Conservation (phyloP, 2,113 vertebrate species). For the Peromyscus maniculatus region DNA sequence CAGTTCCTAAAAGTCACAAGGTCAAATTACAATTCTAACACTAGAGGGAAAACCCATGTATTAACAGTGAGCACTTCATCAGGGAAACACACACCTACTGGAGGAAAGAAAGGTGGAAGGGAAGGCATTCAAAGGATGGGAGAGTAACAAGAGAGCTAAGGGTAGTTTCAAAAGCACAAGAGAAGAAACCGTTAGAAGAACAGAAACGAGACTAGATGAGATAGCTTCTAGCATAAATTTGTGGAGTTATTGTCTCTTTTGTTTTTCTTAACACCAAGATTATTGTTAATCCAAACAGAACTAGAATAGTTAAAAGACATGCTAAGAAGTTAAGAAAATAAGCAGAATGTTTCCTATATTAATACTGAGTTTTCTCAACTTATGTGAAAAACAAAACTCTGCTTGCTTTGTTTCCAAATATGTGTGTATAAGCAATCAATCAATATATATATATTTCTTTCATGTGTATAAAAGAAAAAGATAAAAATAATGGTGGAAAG, state of each 20-base stretch:
- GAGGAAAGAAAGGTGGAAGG: background rate
- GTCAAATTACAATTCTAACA: conserved; percentile 54
- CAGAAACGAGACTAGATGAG: background rate
- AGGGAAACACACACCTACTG: background rate
- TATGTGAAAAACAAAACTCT: conserved; percentile 65
- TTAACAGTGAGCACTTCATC: background rate
- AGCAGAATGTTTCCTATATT: conserved; percentile 57
- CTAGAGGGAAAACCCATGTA: background rate
- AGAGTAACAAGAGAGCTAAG: conserved; percentile 41
- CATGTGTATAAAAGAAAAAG: background rate
- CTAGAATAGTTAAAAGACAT: background rate
- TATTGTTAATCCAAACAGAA: conserved; percentile 57
- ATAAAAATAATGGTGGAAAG: conserved; percentile 86
- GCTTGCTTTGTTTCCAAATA: conserved; percentile 72
- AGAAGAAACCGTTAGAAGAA: conserved; percentile 66
- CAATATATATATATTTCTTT: background rate
- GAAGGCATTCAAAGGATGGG: conserved; percentile 25
- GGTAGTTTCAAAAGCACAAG: conserved; percentile 55
- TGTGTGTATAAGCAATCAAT: background rate
- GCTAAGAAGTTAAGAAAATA: conserved; percentile 58
- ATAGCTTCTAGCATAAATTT: conserved; percentile 34
- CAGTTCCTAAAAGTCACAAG: conserved; percentile 30
- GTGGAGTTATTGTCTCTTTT: background rate
- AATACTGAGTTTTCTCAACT: background rate
- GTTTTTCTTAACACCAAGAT: background rate